Conservation (phyloP, 2,888 invertebrate genomes). For the Amiota minor region DNA sequence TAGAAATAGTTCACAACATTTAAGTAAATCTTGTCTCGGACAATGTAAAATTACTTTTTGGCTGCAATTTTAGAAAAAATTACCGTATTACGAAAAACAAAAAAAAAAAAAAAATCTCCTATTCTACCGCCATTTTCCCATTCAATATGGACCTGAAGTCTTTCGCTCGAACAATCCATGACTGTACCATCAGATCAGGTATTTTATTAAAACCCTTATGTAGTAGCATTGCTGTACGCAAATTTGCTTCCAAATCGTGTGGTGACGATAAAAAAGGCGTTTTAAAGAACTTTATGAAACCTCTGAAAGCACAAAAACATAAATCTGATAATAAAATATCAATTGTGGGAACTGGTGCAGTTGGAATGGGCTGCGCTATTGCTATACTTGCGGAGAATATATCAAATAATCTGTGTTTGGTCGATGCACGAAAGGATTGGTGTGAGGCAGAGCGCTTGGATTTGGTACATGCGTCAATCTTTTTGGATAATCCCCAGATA, state of each 20-base stretch:
- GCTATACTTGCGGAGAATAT: constrained; percentile 85
- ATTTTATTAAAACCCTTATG: no score
- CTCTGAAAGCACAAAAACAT: constrained; percentile 20
- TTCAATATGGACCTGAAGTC: no score
- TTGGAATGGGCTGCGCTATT: constrained; percentile 90
- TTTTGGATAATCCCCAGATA: constrained; percentile 83
- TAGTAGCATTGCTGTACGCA: no score
- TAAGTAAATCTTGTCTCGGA: no score
- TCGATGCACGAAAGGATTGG: constrained; percentile 85
- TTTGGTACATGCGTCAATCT: constrained; percentile 85
- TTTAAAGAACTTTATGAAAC: constrained; percentile 25
- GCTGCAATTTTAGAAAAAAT: no score
- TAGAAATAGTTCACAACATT: no score
- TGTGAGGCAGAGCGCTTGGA: constrained; percentile 89
- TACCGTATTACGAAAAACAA: no score
- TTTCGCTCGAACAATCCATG: no score
- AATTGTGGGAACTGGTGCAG: constrained; percentile 87
- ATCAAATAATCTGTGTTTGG: constrained; percentile 83
- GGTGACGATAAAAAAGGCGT: not conserved
- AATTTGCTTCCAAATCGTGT: not conserved
- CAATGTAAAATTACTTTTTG: no score
- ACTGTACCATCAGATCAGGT: no score
- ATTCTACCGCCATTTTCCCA: no score
- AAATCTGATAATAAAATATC: constrained; percentile 80
- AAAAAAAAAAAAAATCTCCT: no score